Evolutionary conservation across 1,140 invertebrate genomes (phyloP).

Genomic region (Idris sp.): DNA sequence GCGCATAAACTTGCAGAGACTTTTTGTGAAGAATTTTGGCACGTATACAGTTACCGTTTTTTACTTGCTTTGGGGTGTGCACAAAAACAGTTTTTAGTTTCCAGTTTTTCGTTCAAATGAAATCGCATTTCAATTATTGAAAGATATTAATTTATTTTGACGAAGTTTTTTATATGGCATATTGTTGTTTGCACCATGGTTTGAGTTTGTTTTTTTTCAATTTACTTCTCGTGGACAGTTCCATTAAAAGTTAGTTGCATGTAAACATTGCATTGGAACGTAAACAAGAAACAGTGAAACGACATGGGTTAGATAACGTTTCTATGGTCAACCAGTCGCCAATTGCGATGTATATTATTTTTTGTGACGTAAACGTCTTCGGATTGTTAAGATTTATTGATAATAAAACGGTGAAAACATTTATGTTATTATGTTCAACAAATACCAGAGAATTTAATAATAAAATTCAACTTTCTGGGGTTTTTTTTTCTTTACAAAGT

Average conservation of each 20-base stretch:
- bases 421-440: not conserved
- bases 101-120: slow-evolving; percentile 18
- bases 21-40: slow-evolving; percentile 19
- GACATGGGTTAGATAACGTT: slow-evolving; percentile 20
- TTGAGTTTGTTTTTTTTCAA: slow-evolving; percentile 14
- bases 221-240: slow-evolving; percentile 24
- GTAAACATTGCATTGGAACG: slow-evolving; percentile 23
- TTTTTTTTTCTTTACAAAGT: no score
- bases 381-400: slow-evolving; percentile 13
- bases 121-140: not conserved
- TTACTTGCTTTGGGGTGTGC: no score
- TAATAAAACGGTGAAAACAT: slow-evolving; percentile 1
- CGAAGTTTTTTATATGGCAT: no score
- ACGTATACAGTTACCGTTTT: slow-evolving; percentile 32
- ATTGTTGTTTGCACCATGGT: slow-evolving; percentile 9
- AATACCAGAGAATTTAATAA: not conserved
- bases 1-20: not conserved
- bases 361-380: slow-evolving; percentile 11
- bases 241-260: slow-evolving; percentile 26
- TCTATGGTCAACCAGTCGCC: slow-evolving; percentile 19
- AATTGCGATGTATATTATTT: slow-evolving; percentile 10
- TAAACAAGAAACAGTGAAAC: slow-evolving; percentile 19
- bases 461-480: no score
- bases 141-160: slow-evolving; percentile 1
- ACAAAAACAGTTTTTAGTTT: slow-evolving; percentile 21